Evolutionary conservation across 1,140 invertebrate species (phyloP), one percentile per base, ranked within the genome.

Genomic region (Zaprionus kolodkinae): DNA sequence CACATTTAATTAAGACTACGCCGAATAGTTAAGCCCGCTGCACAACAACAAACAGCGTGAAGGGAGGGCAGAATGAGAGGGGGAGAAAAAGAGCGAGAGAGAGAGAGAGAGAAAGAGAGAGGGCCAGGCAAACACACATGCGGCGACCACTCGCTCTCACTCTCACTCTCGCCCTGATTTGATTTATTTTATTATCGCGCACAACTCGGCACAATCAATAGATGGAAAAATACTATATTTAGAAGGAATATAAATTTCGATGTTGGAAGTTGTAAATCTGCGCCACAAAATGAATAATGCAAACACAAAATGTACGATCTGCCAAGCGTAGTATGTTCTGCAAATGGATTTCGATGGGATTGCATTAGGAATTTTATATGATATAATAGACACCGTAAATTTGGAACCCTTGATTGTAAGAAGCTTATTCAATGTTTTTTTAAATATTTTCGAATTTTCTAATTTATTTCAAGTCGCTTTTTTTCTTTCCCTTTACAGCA

Each of bases 211-310:
- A 9, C 40, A 80, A 79, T 69, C 64, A 83, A 79, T 74, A 69
- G 66, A 43, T 50, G 17, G 3, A 52, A 30, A 62, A 45, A 64
- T 69, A 79, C 21, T 21, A 21, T 21, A 21, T 21, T 1, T 54
- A 48, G 63, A 6, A 70, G n/a, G n/a, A 45, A 15, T 45, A 35
- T 45, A 45, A 15, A 45, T 45, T 45, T 45, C 57, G 48, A 25
- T 43, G 63, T 9, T 30, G 13, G 78, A 85, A 84, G 87, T 86
- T 87, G 83, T 86, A 86, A 82, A 86, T 86, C 83, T 79, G 65
- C 62, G 71, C 76, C 83, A 78, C 79, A 72, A 82, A 82, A 79
- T 86, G 69, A 86, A 86, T 86, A 87, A 87, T 87, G 74, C 82
- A 87, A 72, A 40, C 60, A 48, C 57, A 73, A 67, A 6, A 6